Base-by-base conservation (phyloP, 2,113 vertebrate species). In the Ploceus nigricollis region DNA sequence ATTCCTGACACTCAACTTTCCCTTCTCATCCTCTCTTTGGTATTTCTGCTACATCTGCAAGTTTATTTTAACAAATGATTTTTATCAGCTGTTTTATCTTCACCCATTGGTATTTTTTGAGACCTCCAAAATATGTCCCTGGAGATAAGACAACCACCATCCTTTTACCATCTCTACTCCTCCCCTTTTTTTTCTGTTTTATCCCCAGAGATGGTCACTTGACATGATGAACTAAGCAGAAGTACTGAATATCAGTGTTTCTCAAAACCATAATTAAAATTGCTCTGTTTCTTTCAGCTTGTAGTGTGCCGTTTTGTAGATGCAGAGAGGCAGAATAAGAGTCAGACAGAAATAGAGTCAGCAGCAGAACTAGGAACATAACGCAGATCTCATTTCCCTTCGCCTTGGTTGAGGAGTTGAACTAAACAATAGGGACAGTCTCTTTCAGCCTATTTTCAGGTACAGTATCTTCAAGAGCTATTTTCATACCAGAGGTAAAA, bases 401-500 rank as follows among this genome's bases (percentile, higher is more conserved):
- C 0, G 51, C 47, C 40, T 70, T 87, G 37, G 51, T 56, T 81
- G 53, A 89, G n/a, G 21, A 78, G 56, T 35, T 86, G 71, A 92
- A 75, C 85, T 81, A 83, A 96, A 76, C 79, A 93, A 83, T 83
- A 86, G 51, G 64, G 64, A 92, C 87, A 90, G 65, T n/a, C 75
- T 91, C 94, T 86, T 90, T 86, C 69, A 81, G 60, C 80, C 79
- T 90, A 71, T 88, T 96, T 93, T 93, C 93, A 93, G 71, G 68
- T 86, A 81, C 40, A 83, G 47, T n/a, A 31, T 86, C 87, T 88
- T 42, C 11, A 16, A 87, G 71, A 75, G 64, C 56, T 96, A 90
- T 95, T 97, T 95, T 93, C 90, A 86, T 81, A 90, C 15, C 12
- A 80, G 72, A 83, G 76, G 82, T 94, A 96, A 96, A 95, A 86